Evolutionary conservation across 2,888 invertebrate genomes (phyloP).

Genomic region (Drosophila imparisetae): DNA sequence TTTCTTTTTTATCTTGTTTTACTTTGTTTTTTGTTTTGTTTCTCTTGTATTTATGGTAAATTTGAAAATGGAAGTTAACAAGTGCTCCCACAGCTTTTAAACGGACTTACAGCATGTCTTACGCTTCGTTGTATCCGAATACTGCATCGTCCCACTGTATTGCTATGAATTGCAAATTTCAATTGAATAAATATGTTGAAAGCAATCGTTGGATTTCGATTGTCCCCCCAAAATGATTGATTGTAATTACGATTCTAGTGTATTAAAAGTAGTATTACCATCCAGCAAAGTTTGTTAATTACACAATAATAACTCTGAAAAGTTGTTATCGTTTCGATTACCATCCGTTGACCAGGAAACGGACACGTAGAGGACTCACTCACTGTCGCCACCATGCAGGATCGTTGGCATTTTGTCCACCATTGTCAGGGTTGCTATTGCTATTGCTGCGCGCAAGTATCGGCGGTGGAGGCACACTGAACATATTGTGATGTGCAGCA

Average conservation of each 20-base stretch:
- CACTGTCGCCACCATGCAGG: slow-evolving; percentile 83
- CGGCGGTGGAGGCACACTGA: slow-evolving; percentile 82
- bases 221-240: slow-evolving; percentile 17
- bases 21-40: slow-evolving; percentile 8
- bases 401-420: slow-evolving; percentile 75
- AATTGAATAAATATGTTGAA: slow-evolving; percentile 63
- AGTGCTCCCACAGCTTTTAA: slow-evolving; percentile 35
- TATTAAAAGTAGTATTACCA: slow-evolving; percentile 42
- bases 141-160: slow-evolving; percentile 43
- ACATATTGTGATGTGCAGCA: slow-evolving; percentile 86
- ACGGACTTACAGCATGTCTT: slow-evolving; percentile 54
- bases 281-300: slow-evolving; percentile 29
- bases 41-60: slow-evolving; percentile 19
- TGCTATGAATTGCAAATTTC: slow-evolving; percentile 54
- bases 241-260: slow-evolving; percentile 28
- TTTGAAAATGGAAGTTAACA: slow-evolving; percentile 33
- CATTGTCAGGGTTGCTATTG: slow-evolving; percentile 61
- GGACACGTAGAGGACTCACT: slow-evolving; percentile 9
- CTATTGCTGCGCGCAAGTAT: slow-evolving; percentile 81
- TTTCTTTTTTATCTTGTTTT: slow-evolving; percentile 7
- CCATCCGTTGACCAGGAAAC: neutral
- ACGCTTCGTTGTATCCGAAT: slow-evolving; percentile 47
- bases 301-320: slow-evolving; percentile 39
- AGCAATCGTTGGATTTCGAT: slow-evolving; percentile 32
- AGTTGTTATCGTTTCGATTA: slow-evolving; percentile 37